Evolutionary conservation across 2,888 invertebrate species (phyloP), one percentile per base, ranked within the genome.

Genomic region (Tachina fera): DNA sequence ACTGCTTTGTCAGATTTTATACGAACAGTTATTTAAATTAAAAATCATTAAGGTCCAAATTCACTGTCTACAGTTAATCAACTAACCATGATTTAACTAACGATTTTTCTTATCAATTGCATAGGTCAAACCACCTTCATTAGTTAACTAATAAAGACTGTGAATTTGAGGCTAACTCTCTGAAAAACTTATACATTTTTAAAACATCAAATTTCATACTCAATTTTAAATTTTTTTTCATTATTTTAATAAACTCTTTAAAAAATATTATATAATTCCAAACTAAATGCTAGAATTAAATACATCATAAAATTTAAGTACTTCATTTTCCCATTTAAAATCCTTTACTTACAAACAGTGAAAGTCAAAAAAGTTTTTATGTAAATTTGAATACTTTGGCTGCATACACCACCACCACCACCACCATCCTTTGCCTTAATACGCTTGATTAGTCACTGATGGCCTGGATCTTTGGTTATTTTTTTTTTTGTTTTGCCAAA

Each of bases 381-480:
- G 8, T 56, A 43, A 53, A 22, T 65, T 67, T 56, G 47, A 49
- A 67, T 56, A 56, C 31, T 9, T 9, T 39, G 58, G 1, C 14
- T 61, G 39, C 67, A 53, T 4, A 6, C 51, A 70, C 22, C 22
- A 22, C 22, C n/a, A n/a, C 1, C 31, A 4, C 31, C 31, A 31
- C 31, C 31, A 31, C 31, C 31, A 14, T 11, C 16, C 8, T 31
- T 60, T 56, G 49, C 49, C 9, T 51, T 78, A 14, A 43, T 16
- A 78, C 22, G 61, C 9, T n/a, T 70, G 51, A 70, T 13, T 9
- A 22, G 14, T 72, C 13, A 53, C 9, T 61, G n/a, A 2, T 53
- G 16, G 39, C 11, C 19, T 53, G 10, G n/a, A 68, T 61, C 22
- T 22, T 58, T 31, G 58, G 11, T 53, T 13, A 51, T 16, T 49